Evolutionary conservation across 2,888 invertebrate genomes (phyloP).

Genomic region (Chydorus sphaericus): DNA sequence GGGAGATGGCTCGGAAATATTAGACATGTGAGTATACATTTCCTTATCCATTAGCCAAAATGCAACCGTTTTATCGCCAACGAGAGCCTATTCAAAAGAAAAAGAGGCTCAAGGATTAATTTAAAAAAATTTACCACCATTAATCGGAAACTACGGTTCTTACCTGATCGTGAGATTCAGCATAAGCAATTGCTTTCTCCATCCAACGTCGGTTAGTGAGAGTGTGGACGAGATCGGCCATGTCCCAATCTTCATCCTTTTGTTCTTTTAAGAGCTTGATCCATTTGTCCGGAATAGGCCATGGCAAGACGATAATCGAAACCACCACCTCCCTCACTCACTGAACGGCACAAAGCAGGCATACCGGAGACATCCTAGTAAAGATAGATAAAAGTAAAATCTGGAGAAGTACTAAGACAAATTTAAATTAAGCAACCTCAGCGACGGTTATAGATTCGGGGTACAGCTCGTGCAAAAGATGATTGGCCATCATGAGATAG

Average conservation of each 20-base stretch:
- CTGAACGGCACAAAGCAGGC: slow-evolving; percentile 90
- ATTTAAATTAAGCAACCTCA: slow-evolving; percentile 43
- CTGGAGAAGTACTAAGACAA: background rate
- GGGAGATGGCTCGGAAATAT: slow-evolving; percentile 46
- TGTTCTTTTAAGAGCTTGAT: slow-evolving; percentile 69
- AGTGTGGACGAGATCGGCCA: slow-evolving; percentile 79
- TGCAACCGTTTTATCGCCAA: slow-evolving; percentile 96
- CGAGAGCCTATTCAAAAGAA: slow-evolving; percentile 48
- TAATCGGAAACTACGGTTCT: background rate
- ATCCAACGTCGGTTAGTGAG: slow-evolving; percentile 86
- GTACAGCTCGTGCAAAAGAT: slow-evolving; percentile 66
- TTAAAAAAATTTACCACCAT: background rate
- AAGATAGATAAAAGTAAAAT: background rate
- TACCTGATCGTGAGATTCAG: slow-evolving; percentile 94
- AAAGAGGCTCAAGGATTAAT: slow-evolving; percentile 7
- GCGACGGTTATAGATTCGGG: slow-evolving; percentile 79
- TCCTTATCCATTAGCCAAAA: slow-evolving; percentile 99
- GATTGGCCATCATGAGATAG: slow-evolving; percentile 88
- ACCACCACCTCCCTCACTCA: slow-evolving; percentile 82
- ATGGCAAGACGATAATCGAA: slow-evolving; percentile 97
- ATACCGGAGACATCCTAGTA: slow-evolving; percentile 92
- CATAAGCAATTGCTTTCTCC: slow-evolving; percentile 94
- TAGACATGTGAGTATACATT: slow-evolving; percentile 94
- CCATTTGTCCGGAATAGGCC: slow-evolving; percentile 99
- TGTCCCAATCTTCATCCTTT: slow-evolving; percentile 86